Evolutionary conservation across 2,797 vertebrate species (phyloP), one percentile per base, ranked within the genome.

Genomic region (Staurois parvus): DNA sequence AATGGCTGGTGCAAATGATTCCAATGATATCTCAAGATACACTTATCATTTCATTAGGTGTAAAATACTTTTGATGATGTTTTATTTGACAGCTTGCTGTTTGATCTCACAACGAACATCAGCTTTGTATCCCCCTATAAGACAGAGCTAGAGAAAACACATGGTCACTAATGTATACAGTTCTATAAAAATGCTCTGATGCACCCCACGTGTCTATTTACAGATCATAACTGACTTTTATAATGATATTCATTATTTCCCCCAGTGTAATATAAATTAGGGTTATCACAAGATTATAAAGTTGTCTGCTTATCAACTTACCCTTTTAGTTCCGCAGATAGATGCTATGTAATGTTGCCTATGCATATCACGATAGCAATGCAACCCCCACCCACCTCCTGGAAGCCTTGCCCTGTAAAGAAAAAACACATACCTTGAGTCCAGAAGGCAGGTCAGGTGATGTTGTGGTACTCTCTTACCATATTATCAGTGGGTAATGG

Each of bases 1-100:
- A 88, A 90, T 89, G 91, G 88, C 87, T 91, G 92, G 92, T 88
- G 85, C 15, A 83, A 91, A 92, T 88, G 92, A 91, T 93, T 93
- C 52, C 30, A 28, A 67, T 62, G 72, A 79, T 83, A 69, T 79
- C 76, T 74, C 59, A 24, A 74, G 81, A 93, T 91, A 90, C 88
- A 85, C 70, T 37, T 74, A 79, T 48, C 87, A 79, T 92, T 93
- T 93, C 88, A 93, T 91, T 92, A 89, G 82, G 88, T 85, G 85
- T 90, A 70, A 82, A 91, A 90, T 89, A 24, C 76, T 81, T 88
- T 89, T 89, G 87, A 89, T 84, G 85, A 85, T 89, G 88, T 91
- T 87, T 76, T 83, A 84, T 72, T 15, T 69, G 88, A 88, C 89
- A 91, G 88, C 73, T 62, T 73, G 82, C 77, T 15, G 3, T 70